These are phyloP conservation scores for Chymomyza amoena DNA, from an alignment of 2,888 invertebrate genomes.

Conservation along the genomic window DNA sequence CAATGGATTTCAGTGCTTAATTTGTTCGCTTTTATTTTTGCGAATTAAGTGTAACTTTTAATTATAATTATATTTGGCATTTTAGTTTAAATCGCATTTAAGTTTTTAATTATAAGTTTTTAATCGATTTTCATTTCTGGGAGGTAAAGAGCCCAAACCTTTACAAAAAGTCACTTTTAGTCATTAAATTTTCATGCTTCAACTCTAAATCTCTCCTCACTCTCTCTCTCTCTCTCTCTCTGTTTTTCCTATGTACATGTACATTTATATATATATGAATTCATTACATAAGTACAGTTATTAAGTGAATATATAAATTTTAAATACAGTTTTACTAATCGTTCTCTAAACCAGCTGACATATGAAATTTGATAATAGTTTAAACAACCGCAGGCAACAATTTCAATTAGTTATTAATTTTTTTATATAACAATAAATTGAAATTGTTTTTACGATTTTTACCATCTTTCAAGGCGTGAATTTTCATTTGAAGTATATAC, in stretches of 20 bases:
- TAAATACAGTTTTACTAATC: constrained; percentile 54
- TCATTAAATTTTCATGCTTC: background rate
- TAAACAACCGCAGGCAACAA: background rate
- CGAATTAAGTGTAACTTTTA: too few species aligned
- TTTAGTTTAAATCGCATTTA: background rate
- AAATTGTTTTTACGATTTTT: constrained; percentile 72
- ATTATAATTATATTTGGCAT: too few species aligned
- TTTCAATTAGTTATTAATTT: background rate
- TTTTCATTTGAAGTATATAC: constrained; percentile 73
- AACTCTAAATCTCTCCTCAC: background rate
- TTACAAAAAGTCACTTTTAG: background rate
- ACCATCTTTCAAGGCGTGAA: constrained; percentile 76
- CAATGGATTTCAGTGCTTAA: too few species aligned
- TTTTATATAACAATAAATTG: background rate
- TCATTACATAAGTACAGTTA: constrained; percentile 20
- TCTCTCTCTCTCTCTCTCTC: background rate
- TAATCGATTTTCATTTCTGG: background rate
- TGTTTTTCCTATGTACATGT: constrained; percentile 16
- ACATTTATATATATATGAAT: constrained; percentile 14
- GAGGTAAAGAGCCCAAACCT: background rate
- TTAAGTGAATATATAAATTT: constrained; percentile 35
- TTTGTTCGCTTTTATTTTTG: too few species aligned
- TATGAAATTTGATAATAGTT: constrained; percentile 72
- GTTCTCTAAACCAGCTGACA: constrained; percentile 54
- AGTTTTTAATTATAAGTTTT: constrained; percentile 4